Conservation (phyloP, 1,140 invertebrate species). For the Listronotus bonariensis region DNA sequence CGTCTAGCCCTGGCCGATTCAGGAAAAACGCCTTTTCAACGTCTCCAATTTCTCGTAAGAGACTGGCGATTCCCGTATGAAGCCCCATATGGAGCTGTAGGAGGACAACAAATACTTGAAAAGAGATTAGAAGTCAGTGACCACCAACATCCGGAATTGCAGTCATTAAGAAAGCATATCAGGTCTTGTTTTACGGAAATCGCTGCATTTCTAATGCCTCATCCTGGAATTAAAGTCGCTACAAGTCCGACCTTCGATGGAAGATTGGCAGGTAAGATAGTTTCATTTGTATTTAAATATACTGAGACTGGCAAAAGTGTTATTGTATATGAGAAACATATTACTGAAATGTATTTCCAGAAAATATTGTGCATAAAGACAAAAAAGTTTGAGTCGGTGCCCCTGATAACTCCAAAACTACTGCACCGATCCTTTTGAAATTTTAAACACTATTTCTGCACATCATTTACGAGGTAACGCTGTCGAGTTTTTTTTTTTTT, state of each 20-base stretch:
- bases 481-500: no score
- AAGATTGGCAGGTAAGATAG: constrained; percentile 71
- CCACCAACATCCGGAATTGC: constrained; percentile 92
- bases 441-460: no score
- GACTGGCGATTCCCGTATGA: constrained; percentile 99
- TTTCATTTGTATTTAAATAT: neutral
- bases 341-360: no score
- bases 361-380: no score
- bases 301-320: no score
- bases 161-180: constrained; percentile 92
- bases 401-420: no score
- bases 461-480: no score
- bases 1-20: constrained; percentile 90
- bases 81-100: constrained; percentile 86
- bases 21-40: constrained; percentile 90
- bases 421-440: no score
- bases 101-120: constrained; percentile 86
- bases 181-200: constrained; percentile 94
- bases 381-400: no score
- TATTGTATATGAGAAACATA: no score
- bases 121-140: constrained; percentile 81
- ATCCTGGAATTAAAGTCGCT: constrained; percentile 95
- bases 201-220: constrained; percentile 96
- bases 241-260: constrained; percentile 97
- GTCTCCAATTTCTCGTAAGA: constrained; percentile 91